These are phyloP conservation scores for Echiichthys vipera DNA, from an alignment of 2,797 vertebrate species.

Conservation along the genomic window DNA sequence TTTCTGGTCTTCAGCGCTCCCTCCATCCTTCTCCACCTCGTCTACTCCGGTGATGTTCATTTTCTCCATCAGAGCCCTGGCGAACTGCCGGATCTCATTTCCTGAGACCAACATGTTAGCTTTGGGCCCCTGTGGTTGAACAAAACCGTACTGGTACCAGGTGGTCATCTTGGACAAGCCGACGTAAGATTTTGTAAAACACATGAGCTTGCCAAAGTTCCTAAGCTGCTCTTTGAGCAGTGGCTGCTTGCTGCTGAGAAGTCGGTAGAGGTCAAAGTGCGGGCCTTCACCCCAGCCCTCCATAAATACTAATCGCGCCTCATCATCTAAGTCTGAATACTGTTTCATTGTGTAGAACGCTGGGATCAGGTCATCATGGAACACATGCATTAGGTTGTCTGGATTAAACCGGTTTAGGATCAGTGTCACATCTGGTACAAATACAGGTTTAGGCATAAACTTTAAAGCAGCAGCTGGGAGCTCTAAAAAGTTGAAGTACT, in stretches of 20 bases:
- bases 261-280: slow-evolving; percentile 94
- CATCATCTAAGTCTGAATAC: slow-evolving; percentile 90
- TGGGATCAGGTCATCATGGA: slow-evolving; percentile 96
- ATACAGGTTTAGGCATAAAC: slow-evolving; percentile 96
- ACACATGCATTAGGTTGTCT: slow-evolving; percentile 98
- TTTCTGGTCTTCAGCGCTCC: slow-evolving; percentile 58
- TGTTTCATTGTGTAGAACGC: slow-evolving; percentile 97
- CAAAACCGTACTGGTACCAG: slow-evolving; percentile 99
- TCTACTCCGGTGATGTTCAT: slow-evolving; percentile 86
- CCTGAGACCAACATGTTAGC: slow-evolving; percentile 97
- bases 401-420: slow-evolving; percentile 97
- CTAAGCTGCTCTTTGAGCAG: slow-evolving; percentile 93
- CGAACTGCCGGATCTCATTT: slow-evolving; percentile 94
- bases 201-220: slow-evolving; percentile 94
- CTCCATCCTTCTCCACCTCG: slow-evolving; percentile 53
- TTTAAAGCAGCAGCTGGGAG: slow-evolving; percentile 93
- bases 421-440: slow-evolving; percentile 94
- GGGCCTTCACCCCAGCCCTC: slow-evolving; percentile 95
- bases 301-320: slow-evolving; percentile 96
- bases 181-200: slow-evolving; percentile 95
- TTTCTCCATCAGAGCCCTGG: slow-evolving; percentile 87
- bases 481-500: slow-evolving; percentile 98
- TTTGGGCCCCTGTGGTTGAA: slow-evolving; percentile 97
- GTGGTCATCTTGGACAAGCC: slow-evolving; percentile 97
- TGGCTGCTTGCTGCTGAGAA: slow-evolving; percentile 95